phyloP scores from a whole-genome alignment of 2,113 vertebrate genomes.

The Tachuris rubrigastra region DNA sequence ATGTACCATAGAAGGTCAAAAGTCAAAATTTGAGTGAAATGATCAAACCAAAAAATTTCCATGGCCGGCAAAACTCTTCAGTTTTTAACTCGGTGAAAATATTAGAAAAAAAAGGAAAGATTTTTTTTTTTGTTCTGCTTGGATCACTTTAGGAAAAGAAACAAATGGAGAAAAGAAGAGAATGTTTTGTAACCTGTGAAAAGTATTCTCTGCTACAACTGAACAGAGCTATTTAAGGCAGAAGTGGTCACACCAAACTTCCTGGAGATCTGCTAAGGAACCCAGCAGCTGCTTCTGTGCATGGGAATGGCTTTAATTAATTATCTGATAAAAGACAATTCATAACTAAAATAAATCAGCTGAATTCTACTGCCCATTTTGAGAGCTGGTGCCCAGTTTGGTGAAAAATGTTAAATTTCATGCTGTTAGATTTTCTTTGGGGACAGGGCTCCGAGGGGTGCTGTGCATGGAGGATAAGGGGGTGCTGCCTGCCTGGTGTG shows the following conservation, averaged over 20 bases:
- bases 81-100: neutral
- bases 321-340: neutral
- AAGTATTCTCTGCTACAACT: neutral
- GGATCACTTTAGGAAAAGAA: neutral
- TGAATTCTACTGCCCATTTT: neutral
- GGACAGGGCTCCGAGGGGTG: neutral
- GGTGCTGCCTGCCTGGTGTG: neutral
- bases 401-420: neutral
- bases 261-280: neutral
- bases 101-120: neutral
- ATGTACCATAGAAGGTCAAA: neutral
- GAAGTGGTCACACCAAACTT: neutral
- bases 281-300: neutral
- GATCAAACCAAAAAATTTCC: neutral
- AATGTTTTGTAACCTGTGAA: neutral
- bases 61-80: neutral
- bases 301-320: neutral
- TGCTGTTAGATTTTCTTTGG: neutral
- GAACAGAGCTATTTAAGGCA: neutral
- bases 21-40: neutral
- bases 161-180: neutral
- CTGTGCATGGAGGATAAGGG: neutral
- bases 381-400: neutral
- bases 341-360: neutral
- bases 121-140: neutral